Base-by-base conservation (phyloP, 53 echinoderm and acorn worm genomes). In the Hippasteria phrygiana region DNA sequence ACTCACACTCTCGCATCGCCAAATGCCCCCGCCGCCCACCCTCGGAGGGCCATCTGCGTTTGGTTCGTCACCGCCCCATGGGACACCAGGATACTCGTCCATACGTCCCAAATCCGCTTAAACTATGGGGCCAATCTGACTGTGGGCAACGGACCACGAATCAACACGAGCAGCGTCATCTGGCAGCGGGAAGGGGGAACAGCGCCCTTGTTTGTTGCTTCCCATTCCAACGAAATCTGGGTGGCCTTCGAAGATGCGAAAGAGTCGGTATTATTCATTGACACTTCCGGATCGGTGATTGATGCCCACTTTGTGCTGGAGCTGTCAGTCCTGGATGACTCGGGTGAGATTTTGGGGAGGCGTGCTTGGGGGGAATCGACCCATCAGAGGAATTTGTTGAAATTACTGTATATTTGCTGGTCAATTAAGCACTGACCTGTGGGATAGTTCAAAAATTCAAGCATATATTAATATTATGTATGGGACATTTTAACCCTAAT, bases 121-220 rank as follows among this genome's bases (percentile, higher is more conserved):
- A 22, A 28, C 43, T 24, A 20, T 22, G 43, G 22, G 1, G 2
- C 28, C 18, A 74, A 41, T 11, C 27, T 74, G 10, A 43, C 74
- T n/a, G 46, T 74, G 1, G 46, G 74, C 31, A 43, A 74, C 9
- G 74, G 74, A 27, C 17, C 43, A 41, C 42, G 26, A 0, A 22
- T 74, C 29, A 45, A 74, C 47, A 41, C 24, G 43, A 74, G 74
- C 24, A 20, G 74, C 46, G 16, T 45, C 14, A 1, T 74, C 26
- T 74, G 74, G 74, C n/a, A 29, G 42, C n/a, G 74, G 17, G 9
- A 41, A 12, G 74, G 74, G 24, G 74, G 74, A 5, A 74, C 74
- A 0, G 74, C 74, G 1, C 74, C 74, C 1, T 24, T 43, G 0
- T 26, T 18, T 46, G 38, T 43, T 43, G 13, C 20, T n/a, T 74